phyloP scores from a whole-genome alignment of 2,888 invertebrate genomes.

The Byasa hedistus region DNA sequence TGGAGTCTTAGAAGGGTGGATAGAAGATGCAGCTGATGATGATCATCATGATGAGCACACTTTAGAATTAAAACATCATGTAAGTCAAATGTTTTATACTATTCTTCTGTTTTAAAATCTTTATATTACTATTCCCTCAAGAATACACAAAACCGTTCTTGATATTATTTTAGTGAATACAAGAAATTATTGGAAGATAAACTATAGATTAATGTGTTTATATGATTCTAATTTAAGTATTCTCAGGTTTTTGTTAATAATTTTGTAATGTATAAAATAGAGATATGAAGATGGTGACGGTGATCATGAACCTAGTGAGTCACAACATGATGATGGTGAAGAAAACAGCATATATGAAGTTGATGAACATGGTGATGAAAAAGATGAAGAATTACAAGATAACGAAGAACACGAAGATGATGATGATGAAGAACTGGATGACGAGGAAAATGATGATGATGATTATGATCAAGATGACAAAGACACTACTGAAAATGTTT shows the following conservation, averaged over 20 bases:
- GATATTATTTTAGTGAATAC: too few species aligned
- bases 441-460: constrained; percentile 40
- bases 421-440: constrained; percentile 40
- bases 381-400: constrained; percentile 32
- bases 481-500: constrained; percentile 36
- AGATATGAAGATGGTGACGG: constrained; percentile 46
- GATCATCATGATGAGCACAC: constrained; percentile 78
- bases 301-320: constrained; percentile 45
- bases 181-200: too few species aligned
- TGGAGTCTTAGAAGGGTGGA: constrained; percentile 88
- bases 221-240: not conserved
- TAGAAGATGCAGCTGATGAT: constrained; percentile 81
- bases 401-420: constrained; percentile 42
- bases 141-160: too few species aligned
- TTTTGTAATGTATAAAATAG: constrained; percentile 25
- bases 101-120: too few species aligned
- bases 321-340: constrained; percentile 43
- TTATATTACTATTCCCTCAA: too few species aligned
- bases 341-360: constrained; percentile 42
- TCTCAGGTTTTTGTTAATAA: not conserved
- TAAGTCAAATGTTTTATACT: constrained; percentile 44
- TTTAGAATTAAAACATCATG: constrained; percentile 72
- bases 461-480: constrained; percentile 40
- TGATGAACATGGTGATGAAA: constrained; percentile 41
- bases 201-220: too few species aligned